Percentiles rank a stretch among this genome's conserved stretches.
Evolutionary conservation across 2,888 invertebrate genomes (phyloP).

Genomic region (Eupithecia inturbata): DNA sequence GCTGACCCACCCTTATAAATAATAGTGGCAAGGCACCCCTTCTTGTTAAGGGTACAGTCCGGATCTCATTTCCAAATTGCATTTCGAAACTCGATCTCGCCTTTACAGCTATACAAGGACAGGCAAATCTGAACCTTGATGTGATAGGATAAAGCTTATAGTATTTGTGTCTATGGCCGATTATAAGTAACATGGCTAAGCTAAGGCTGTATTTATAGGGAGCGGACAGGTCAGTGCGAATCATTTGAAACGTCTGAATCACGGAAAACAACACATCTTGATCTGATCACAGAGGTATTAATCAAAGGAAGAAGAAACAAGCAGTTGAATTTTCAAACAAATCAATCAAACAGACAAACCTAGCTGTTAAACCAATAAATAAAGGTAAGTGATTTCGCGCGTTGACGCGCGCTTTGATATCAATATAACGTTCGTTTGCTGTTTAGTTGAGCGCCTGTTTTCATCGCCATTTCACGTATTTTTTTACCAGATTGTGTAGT

Average conservation of each 20-base stretch:
- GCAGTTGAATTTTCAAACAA: not conserved
- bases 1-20: constrained; percentile 83
- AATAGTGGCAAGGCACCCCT: constrained; percentile 78
- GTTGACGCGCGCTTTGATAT: too few relatives aligned
- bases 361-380: not conserved
- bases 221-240: constrained; percentile 19
- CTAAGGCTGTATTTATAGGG: constrained; percentile 22
- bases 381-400: too few relatives aligned
- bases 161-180: constrained; percentile 49
- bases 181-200: constrained; percentile 72
- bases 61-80: constrained; percentile 84
- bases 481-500: too few relatives aligned
- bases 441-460: too few relatives aligned
- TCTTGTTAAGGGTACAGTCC: constrained; percentile 67
- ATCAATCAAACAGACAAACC: not conserved
- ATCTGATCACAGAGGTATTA: not conserved
- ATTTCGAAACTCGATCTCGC: constrained; percentile 80
- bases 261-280: not conserved
- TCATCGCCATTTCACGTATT: too few relatives aligned
- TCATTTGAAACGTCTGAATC: too few relatives aligned
- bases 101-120: constrained; percentile 64
- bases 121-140: constrained; percentile 51
- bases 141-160: constrained; percentile 49
- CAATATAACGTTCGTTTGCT: too few relatives aligned
- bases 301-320: not conserved